A percentile compares a stretch with the other conserved stretches of the same genome.
phyloP scores from a whole-genome alignment of 1,140 invertebrate genomes.

The Caenorhabditis latens region DNA sequence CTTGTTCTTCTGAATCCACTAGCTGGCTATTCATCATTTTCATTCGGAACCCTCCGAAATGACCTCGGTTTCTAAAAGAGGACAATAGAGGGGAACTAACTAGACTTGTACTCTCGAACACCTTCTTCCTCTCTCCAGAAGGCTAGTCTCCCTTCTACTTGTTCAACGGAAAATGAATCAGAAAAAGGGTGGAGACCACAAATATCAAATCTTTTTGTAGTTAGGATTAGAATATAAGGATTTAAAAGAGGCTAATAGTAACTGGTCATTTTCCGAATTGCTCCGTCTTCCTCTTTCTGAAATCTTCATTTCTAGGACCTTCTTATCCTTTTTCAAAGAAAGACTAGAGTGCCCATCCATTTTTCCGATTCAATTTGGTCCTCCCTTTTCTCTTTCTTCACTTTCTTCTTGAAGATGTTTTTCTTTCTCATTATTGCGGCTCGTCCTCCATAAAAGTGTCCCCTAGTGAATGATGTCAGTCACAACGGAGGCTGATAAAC shows the following conservation, averaged over 20 bases:
- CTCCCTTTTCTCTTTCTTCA: background rate
- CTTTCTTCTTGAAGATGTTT: background rate
- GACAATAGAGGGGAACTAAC: background rate
- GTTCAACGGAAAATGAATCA: slow-evolving; percentile 4
- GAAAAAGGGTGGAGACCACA: slow-evolving; percentile 20
- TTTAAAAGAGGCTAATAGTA: too few relatives aligned
- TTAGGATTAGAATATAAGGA: background rate
- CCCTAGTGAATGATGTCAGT: background rate
- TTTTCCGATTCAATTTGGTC: background rate
- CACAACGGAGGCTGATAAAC: background rate
- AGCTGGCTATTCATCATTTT: too few relatives aligned
- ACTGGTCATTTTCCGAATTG: background rate
- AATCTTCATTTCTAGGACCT: background rate
- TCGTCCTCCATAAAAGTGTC: too few relatives aligned
- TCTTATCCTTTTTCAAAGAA: background rate
- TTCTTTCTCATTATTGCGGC: background rate
- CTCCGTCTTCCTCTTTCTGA: background rate
- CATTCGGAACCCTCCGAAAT: background rate
- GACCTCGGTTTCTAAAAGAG: background rate
- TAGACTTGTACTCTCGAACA: slow-evolving; percentile 5
- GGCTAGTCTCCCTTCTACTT: background rate
- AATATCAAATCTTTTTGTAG: background rate
- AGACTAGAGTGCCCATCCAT: too few relatives aligned
- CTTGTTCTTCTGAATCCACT: background rate
- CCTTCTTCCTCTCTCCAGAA: background rate